Base-by-base conservation (phyloP, 2,113 vertebrate species). In the Lycaon pictus region DNA sequence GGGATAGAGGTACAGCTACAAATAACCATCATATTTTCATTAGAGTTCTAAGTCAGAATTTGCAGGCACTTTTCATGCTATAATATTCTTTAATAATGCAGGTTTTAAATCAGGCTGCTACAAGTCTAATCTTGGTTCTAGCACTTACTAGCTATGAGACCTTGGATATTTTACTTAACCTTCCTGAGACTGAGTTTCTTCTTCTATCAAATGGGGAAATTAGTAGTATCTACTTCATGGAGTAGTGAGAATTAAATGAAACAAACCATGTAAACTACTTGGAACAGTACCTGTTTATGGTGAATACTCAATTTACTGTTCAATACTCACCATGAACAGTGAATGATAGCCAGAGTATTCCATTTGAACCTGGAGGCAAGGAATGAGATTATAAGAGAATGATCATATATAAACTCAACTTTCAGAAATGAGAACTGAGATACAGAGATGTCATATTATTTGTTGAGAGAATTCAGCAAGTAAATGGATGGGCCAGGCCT, bases 161-260 rank as follows among this genome's bases (percentile, higher is more conserved):
- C 56, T n/a, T 86, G 22, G 5, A 48, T 29, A 96, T 67, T 56
- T 89, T 94, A 67, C 2, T 80, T 89, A 93, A 89, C 11, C 3
- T 51, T 94, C 83, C 19, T 76, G 37, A 43, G 16, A 92, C 2
- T 91, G 4, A 79, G 5, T 92, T 56, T 91, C 29, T 13, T 89
- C 23, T 22, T 86, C 29, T 92, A 0, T 77, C 84, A 96, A 71
- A 63, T 32, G 20, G 7, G 27, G 3, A 80, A 76, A 63, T 77
- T 76, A 63, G 63, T 48, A 76, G 27, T 25, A 76, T 29, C 13
- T 60, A 65, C 32, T 95, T 79, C 25, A 55, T 67, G n/a, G 43
- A 43, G 7, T 76, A 81, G 29, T 80, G n/a, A 94, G 35, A 88
- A 65, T 88, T 93, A 96, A 93, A 51, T 91, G 37, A 93, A 19